phyloP scores from a whole-genome alignment of 2,888 invertebrate species.

The Sericinus montela region DNA sequence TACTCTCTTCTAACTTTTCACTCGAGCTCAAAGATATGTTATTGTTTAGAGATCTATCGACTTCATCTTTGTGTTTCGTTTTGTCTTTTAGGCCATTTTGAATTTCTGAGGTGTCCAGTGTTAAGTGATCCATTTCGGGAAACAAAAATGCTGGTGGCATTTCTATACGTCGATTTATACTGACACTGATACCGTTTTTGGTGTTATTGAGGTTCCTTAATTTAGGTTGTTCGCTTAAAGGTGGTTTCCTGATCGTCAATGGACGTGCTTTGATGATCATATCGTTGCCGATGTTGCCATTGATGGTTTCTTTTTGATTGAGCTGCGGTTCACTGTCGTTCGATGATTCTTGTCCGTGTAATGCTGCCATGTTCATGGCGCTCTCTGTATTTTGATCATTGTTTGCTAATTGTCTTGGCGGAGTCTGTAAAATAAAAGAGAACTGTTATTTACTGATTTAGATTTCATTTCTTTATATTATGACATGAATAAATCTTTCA shows the following conservation, averaged over 20 bases:
- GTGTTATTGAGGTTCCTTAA: slow-evolving; percentile 80
- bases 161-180: slow-evolving; percentile 86
- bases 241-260: slow-evolving; percentile 89
- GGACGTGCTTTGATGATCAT: slow-evolving; percentile 88
- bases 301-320: slow-evolving; percentile 67
- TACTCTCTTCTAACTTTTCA: slow-evolving; percentile 63
- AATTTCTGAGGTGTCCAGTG: slow-evolving; percentile 62
- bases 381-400: slow-evolving; percentile 57
- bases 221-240: slow-evolving; percentile 89
- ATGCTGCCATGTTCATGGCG: slow-evolving; percentile 43
- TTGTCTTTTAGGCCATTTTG: slow-evolving; percentile 58
- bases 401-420: slow-evolving; percentile 74
- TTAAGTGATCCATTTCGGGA: slow-evolving; percentile 85
- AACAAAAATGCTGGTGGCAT: slow-evolving; percentile 91
- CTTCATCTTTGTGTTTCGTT: slow-evolving; percentile 58
- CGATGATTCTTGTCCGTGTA: slow-evolving; percentile 53
- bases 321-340: slow-evolving; percentile 50
- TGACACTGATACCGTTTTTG: slow-evolving; percentile 81
- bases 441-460: background rate
- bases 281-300: slow-evolving; percentile 54
- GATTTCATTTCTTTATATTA: too few species aligned
- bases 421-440: slow-evolving; percentile 51
- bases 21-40: slow-evolving; percentile 45
- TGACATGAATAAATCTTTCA: too few species aligned
- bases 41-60: slow-evolving; percentile 59